phyloP scores from a whole-genome alignment of 2,113 vertebrate genomes.

The Lethenteron camtschaticum region DNA sequence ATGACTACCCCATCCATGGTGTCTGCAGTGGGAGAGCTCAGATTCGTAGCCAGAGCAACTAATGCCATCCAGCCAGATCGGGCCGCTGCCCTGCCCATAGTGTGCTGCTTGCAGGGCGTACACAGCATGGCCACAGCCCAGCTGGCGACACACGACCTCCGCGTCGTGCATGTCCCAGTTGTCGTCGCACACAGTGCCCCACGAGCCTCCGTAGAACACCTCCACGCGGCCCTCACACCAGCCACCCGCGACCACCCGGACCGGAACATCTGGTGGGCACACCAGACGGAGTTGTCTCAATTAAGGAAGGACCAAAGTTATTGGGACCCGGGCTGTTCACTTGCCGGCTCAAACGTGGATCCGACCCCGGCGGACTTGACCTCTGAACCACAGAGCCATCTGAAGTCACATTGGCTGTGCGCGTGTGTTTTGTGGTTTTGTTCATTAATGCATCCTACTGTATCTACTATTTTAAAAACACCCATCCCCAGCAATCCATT shows the following conservation, averaged over 20 bases:
- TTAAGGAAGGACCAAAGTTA: no score
- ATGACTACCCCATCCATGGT: neutral
- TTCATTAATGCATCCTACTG: no score
- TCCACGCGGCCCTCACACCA: conserved; percentile 4
- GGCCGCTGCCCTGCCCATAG: neutral
- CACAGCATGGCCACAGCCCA: neutral
- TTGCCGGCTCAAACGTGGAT: no score
- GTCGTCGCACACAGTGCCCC: conserved; percentile 4
- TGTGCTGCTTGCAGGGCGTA: neutral
- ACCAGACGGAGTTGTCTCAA: no score
- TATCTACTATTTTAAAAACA: no score
- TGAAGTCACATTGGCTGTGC: no score
- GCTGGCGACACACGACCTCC: conserved; percentile 2
- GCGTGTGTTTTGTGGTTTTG: no score
- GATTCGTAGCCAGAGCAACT: neutral
- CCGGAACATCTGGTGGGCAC: neutral
- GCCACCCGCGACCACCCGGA: neutral
- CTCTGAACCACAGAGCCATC: no score
- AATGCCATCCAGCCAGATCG: neutral
- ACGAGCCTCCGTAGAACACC: neutral
- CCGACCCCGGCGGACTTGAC: no score
- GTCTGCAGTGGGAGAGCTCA: neutral
- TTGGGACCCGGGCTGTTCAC: no score
- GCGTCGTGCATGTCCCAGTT: neutral
- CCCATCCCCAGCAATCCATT: no score